Evolutionary conservation across 2,113 vertebrate genomes (phyloP).

Genomic region (Toxotes chatareus): DNA sequence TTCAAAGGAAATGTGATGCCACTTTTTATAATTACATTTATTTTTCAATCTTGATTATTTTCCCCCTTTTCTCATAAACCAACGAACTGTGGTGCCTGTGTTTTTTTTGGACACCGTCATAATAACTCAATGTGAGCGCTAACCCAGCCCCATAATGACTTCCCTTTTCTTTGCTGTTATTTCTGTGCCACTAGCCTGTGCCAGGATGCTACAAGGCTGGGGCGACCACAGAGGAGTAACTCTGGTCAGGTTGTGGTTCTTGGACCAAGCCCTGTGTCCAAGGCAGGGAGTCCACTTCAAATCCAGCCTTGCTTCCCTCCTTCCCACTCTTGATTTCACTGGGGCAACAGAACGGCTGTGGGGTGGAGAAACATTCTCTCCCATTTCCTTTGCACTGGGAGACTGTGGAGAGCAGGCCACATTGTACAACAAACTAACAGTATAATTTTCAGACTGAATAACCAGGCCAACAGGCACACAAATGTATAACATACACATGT

Average conservation of each 20-base stretch:
- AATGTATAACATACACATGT: constrained; percentile 19
- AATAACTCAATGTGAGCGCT: constrained; percentile 66
- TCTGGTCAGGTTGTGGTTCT: constrained; percentile 76
- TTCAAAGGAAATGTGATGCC: constrained; percentile 31
- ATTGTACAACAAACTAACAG: constrained; percentile 30
- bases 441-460: constrained; percentile 38
- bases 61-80: constrained; percentile 50
- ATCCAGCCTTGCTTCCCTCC: constrained; percentile 35
- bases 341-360: constrained; percentile 39
- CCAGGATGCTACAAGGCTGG: constrained; percentile 69
- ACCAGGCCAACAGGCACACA: constrained; percentile 24
- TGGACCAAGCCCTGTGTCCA: constrained; percentile 61
- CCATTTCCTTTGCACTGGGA: constrained; percentile 22
- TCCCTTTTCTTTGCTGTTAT: constrained; percentile 77
- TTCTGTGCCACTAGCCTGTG: constrained; percentile 65
- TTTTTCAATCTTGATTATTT: constrained; percentile 61
- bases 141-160: constrained; percentile 69
- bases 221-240: constrained; percentile 71
- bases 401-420: constrained; percentile 28
- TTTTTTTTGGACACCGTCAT: constrained; percentile 73
- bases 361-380: constrained; percentile 30
- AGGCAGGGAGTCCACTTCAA: constrained; percentile 58
- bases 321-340: constrained; percentile 64
- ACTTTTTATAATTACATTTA: constrained; percentile 59
- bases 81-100: constrained; percentile 34